phyloP scores from a whole-genome alignment of 2,888 invertebrate species.

The Chydorus sphaericus region DNA sequence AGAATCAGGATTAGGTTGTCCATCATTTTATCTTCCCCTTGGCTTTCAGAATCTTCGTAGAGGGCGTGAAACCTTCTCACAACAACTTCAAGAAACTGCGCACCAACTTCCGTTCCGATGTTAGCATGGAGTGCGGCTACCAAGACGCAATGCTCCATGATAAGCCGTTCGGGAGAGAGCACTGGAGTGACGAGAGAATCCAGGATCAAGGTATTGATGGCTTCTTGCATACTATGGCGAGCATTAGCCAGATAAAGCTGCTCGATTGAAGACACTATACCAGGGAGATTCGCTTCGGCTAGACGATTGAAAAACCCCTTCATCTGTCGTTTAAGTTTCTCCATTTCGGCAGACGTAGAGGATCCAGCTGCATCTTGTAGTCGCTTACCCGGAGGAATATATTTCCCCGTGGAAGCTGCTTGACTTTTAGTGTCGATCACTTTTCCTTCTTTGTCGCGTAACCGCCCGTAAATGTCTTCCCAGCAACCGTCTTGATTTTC shows the following conservation, averaged over 20 bases:
- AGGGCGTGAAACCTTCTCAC: conserved; percentile 48
- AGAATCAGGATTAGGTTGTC: conserved; percentile 67
- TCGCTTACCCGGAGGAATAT: conserved; percentile 59
- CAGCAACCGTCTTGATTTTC: conserved; percentile 32
- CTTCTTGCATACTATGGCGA: conserved; percentile 66
- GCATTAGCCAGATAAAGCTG: conserved; percentile 60
- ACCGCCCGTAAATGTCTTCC: conserved; percentile 90
- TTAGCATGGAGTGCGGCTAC: conserved; percentile 75
- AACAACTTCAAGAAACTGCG: conserved; percentile 60
- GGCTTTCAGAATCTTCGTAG: conserved; percentile 28
- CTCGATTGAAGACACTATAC: conserved; percentile 63
- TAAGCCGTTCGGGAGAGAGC: conserved; percentile 52
- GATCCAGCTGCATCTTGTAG: not conserved
- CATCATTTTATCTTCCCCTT: conserved; percentile 49
- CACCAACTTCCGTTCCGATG: conserved; percentile 78
- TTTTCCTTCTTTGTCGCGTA: conserved; percentile 64
- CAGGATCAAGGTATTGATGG: conserved; percentile 49
- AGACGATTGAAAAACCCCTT: conserved; percentile 79
- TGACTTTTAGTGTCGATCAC: conserved; percentile 34
- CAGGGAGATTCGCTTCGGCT: conserved; percentile 74
- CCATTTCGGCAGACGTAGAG: conserved; percentile 30
- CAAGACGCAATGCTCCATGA: conserved; percentile 70
- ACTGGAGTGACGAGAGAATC: conserved; percentile 49
- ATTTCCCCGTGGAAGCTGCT: conserved; percentile 37
- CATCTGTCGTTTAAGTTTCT: conserved; percentile 53